Evolutionary conservation across 2,888 invertebrate species (phyloP).

Genomic region (Anorthoa munda): DNA sequence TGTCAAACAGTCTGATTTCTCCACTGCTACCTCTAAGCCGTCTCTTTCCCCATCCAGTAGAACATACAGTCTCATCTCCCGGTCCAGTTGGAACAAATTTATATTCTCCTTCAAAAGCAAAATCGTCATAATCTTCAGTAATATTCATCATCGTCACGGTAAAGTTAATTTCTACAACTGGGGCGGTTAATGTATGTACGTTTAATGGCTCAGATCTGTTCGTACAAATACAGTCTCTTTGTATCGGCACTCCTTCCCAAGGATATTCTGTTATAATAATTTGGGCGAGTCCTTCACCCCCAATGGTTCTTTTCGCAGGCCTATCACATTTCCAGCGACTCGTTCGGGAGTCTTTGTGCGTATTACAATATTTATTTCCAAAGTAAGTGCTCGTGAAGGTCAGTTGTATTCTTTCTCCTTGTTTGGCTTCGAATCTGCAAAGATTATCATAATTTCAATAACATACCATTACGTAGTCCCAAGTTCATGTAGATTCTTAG

Average conservation of each 20-base stretch:
- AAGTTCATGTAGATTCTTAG: constrained; percentile 16
- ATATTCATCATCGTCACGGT: constrained; percentile 95
- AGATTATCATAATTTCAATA: constrained; percentile 56
- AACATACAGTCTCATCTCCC: constrained; percentile 91
- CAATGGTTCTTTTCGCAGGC: constrained; percentile 84
- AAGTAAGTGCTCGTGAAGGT: constrained; percentile 93
- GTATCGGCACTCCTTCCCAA: constrained; percentile 92
- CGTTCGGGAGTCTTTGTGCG: constrained; percentile 92
- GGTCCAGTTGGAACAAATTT: constrained; percentile 92
- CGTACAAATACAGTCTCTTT: constrained; percentile 94
- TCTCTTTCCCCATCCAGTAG: constrained; percentile 92
- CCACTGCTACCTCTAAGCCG: constrained; percentile 93
- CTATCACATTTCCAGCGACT: constrained; percentile 93
- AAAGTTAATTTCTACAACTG: constrained; percentile 94
- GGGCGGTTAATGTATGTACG: constrained; percentile 93
- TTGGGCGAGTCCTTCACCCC: constrained; percentile 91
- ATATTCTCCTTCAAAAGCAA: constrained; percentile 94
- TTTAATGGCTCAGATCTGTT: constrained; percentile 92
- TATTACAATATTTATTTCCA: constrained; percentile 93
- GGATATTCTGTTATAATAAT: constrained; percentile 93
- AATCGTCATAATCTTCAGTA: constrained; percentile 95
- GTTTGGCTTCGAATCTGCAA: constrained; percentile 92
- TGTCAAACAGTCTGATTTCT: constrained; percentile 93
- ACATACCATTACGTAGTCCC: constrained; percentile 7
- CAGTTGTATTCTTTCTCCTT: constrained; percentile 93